Percentiles rank a stretch among this genome's conserved stretches.
Evolutionary conservation across 37 sponge, comb jelly and placozoan genomes (phyloP).

Genomic region (Dysidea cf. avara): DNA sequence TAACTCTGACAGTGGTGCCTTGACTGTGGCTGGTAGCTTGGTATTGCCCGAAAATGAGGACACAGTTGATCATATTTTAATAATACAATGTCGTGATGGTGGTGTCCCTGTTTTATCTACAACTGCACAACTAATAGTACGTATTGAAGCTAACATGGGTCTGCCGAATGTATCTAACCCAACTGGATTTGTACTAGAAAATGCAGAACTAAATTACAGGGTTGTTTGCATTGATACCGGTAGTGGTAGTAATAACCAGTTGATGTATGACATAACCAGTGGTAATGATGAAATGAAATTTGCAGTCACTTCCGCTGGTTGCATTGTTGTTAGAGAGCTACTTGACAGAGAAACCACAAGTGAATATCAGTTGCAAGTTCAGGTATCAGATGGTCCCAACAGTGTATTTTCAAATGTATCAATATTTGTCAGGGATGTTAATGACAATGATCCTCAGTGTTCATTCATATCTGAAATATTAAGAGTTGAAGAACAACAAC

Average conservation of each 20-base stretch:
- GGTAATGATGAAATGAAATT: neutral
- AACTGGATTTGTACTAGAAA: constrained; percentile 34
- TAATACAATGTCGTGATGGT: no score
- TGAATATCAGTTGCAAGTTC: constrained; percentile 49
- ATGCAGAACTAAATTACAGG: constrained; percentile 23
- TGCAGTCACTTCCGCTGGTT: constrained; percentile 9
- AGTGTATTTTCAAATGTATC: constrained; percentile 15
- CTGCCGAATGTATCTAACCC: no score
- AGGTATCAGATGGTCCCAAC: constrained; percentile 29
- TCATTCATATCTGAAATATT: neutral
- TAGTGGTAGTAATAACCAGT: neutral
- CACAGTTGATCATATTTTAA: no score
- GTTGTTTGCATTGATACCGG: constrained; percentile 33
- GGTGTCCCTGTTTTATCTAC: no score
- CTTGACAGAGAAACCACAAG: constrained; percentile 54
- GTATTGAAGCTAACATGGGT: no score
- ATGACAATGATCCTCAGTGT: constrained; percentile 64
- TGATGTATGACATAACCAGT: constrained; percentile 11
- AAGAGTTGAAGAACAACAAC: neutral
- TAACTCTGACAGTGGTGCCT: neutral
- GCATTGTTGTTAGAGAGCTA: constrained; percentile 7
- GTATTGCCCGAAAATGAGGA: no score
- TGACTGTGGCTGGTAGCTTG: neutral
- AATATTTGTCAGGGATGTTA: constrained; percentile 66
- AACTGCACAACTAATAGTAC: no score